A percentile compares a stretch with the other conserved stretches of the same genome.
Conservation (phyloP, 2,888 invertebrate genomes). For the Pollenia griseotomentosa region DNA sequence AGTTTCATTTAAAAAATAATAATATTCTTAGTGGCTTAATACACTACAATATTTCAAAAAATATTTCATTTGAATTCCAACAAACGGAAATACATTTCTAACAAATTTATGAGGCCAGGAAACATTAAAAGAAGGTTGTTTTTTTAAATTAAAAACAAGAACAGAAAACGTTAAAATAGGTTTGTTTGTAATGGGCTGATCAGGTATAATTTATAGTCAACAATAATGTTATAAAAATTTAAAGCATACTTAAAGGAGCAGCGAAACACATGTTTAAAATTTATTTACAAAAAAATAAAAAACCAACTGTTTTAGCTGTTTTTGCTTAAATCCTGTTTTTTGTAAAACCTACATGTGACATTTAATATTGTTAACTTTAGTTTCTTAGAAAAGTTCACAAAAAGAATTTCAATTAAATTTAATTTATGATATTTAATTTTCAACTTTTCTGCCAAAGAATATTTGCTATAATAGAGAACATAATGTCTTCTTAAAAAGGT, state of each 20-base stretch:
- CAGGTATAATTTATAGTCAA: constrained; percentile 50
- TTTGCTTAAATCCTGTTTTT: background rate
- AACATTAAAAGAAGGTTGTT: constrained; percentile 77
- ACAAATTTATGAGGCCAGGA: constrained; percentile 83
- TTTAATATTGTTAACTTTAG: constrained; percentile 34
- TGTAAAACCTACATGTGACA: constrained; percentile 18
- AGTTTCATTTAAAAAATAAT: too few relatives aligned
- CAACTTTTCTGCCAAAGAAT: constrained; percentile 44
- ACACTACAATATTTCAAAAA: too few relatives aligned
- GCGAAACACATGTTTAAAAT: background rate
- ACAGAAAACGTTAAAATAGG: constrained; percentile 14
- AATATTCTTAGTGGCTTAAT: too few relatives aligned
- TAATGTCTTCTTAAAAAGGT: constrained; percentile 43
- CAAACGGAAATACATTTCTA: constrained; percentile 81
- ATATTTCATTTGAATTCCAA: background rate
- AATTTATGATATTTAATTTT: constrained; percentile 79
- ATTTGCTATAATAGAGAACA: constrained; percentile 41
- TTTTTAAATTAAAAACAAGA: background rate
- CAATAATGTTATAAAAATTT: constrained; percentile 14
- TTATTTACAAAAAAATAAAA: background rate
- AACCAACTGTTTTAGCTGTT: background rate
- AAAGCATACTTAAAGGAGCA: background rate
- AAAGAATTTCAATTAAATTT: constrained; percentile 81
- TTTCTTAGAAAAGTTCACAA: constrained; percentile 5
- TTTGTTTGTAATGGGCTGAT: constrained; percentile 21